Base-by-base conservation (phyloP, 2,113 vertebrate species). In the Ariopsis seemanni region DNA sequence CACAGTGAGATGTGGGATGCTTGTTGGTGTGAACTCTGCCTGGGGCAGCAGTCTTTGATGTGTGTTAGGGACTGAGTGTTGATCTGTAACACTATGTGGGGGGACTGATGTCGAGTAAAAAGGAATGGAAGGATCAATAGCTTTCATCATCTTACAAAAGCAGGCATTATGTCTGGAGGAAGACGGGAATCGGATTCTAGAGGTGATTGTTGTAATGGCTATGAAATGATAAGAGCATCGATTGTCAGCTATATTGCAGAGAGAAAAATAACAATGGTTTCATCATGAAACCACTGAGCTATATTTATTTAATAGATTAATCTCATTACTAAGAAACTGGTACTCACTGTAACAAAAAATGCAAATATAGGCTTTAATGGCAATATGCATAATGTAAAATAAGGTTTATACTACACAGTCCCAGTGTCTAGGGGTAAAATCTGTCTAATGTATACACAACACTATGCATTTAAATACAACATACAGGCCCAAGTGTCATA, bases 61-160 rank as follows among this genome's bases (percentile, higher is more conserved):
- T 88, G 63, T 67, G 63, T 84, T 60, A n/a, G 52, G 57, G 67
- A 80, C 57, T 88, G 85, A 48, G 58, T 63, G 75, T 75, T 81
- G 48, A 79, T 55, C 50, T 55, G 82, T 79, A 42, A 42, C 42
- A 42, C 42, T 42, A 42, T 85, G 67, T 65, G 77, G 72, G 62
- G 72, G 86, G 86, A 90, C 82, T 85, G 58, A 34, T 8, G 67
- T 60, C 14, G 71, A 85, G 84, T 78, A 83, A 86, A 85, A 82
- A 78, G 53, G 81, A 34, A 83, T 79, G 7, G 82, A 83, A 78
- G 42, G 71, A 88, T 90, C 86, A 71, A 85, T 83, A 63, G 9
- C 71, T 88, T 86, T 78, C 71, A 83, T 55, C 71, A 65, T 87
- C 62, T 67, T 69, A 78, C 84, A 34, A 58, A 74, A 62, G 42